A percentile compares a stretch with the other conserved stretches of the same genome.
Conservation (phyloP, 23 tunicate species). For the Styela plicata region DNA sequence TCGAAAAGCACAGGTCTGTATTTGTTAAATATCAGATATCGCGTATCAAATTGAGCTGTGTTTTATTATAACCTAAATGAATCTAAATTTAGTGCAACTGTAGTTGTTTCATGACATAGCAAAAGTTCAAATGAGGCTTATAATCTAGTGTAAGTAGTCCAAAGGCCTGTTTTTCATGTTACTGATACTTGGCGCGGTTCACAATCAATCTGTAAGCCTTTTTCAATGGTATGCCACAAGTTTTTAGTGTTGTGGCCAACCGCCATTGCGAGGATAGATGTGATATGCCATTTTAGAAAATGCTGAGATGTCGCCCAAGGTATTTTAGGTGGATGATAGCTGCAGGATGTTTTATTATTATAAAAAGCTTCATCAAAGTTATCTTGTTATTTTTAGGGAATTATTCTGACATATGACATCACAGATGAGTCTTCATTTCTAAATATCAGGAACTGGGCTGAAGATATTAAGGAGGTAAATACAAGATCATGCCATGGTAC, state of each 20-base stretch:
- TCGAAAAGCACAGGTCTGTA: slow-evolving; percentile 53
- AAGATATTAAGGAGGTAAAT: slow-evolving; percentile 44
- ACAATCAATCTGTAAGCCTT: too few species aligned
- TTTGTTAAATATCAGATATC: slow-evolving; percentile 51
- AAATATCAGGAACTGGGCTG: slow-evolving; percentile 56
- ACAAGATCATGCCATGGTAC: too few species aligned
- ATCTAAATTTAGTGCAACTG: too few species aligned
- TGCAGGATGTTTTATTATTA: too few species aligned
- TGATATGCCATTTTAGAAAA: not conserved
- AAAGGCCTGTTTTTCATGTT: too few species aligned
- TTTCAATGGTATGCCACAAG: too few species aligned
- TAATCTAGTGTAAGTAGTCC: too few species aligned
- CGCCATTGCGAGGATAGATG: slow-evolving; percentile 28
- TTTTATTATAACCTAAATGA: slow-evolving; percentile 34
- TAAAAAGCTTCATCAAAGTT: not conserved
- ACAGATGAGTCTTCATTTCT: slow-evolving; percentile 59
- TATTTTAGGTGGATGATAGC: not conserved
- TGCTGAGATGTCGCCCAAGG: not conserved
- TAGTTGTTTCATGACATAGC: too few species aligned
- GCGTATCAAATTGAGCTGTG: slow-evolving; percentile 41
- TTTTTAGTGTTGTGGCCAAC: too few species aligned
- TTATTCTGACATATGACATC: slow-evolving; percentile 62
- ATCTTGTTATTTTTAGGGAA: slow-evolving; percentile 32
- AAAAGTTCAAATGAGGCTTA: too few species aligned
- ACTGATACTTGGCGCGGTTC: too few species aligned